A percentile compares a stretch with the other conserved stretches of the same genome.
phyloP scores from a whole-genome alignment of 2,113 vertebrate genomes.

The Odocoileus hemionus region DNA sequence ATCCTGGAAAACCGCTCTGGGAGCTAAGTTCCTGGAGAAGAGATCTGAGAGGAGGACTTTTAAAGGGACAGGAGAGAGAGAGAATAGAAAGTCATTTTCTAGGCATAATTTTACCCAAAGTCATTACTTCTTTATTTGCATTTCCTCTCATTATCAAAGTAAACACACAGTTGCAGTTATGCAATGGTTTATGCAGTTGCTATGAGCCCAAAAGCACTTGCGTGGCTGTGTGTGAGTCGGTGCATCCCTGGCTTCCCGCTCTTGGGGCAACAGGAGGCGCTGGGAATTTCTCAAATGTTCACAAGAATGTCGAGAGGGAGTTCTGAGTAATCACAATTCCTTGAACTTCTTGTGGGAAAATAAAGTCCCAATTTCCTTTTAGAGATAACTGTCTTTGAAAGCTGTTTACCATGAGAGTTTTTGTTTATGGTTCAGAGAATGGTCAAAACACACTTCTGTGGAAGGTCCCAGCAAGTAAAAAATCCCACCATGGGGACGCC shows the following conservation, averaged over 20 bases:
- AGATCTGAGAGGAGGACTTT: neutral
- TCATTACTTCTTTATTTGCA: constrained; percentile 64
- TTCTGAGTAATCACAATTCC: constrained; percentile 68
- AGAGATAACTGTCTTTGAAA: constrained; percentile 29
- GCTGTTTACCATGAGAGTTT: neutral
- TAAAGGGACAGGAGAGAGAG: neutral
- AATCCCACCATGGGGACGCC: rapidly evolving
- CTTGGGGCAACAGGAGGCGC: neutral
- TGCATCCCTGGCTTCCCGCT: constrained; percentile 40
- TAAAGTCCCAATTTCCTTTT: constrained; percentile 50
- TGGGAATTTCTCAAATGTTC: constrained; percentile 67
- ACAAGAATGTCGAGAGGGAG: constrained; percentile 27
- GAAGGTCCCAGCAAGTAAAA: neutral
- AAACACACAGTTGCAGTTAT: neutral
- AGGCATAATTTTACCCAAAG: constrained; percentile 62
- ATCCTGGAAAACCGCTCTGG: neutral
- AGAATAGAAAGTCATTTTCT: constrained; percentile 31
- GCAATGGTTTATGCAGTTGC: constrained; percentile 48
- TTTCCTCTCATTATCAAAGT: constrained; percentile 61
- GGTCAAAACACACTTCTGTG: neutral
- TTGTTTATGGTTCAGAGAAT: neutral
- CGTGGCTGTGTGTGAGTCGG: neutral
- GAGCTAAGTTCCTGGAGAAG: neutral
- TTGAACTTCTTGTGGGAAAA: constrained; percentile 67
- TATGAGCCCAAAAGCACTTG: neutral